Evolutionary conservation across 2,113 vertebrate genomes (phyloP), one percentile per base, ranked within the genome.

Genomic region (Eurystomus gularis): DNA sequence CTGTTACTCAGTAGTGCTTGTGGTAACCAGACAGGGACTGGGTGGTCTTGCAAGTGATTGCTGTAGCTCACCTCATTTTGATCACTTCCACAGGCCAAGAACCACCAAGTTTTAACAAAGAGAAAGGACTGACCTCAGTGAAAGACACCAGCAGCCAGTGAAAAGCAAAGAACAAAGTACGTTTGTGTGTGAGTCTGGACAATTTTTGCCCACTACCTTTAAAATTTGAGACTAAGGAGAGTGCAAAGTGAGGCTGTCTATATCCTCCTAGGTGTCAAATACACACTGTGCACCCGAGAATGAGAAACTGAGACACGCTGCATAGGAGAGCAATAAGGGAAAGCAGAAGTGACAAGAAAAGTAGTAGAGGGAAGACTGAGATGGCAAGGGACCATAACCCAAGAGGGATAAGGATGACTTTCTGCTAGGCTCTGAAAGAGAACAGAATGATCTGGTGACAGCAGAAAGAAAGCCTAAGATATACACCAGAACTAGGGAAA

Each of bases 391-490:
- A 70, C 28, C 18, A 46, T 51, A 93, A 88, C 6, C 7, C 29
- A 66, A 86, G 49, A 86, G 14, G 11, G 8, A 52, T 52, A 88
- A 73, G 49, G n/a, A 44, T 89, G 54, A 66, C 55, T 73, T 73
- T 14, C 35, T 81, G 21, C 77, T 70, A 44, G 65, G 13, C 31
- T 95, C 25, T 73, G 64, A 91, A 89, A 28, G 40, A 79, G 55
- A 91, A 58, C 17, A 84, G 44, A 84, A 70, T 62, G 55, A 70
- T 75, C 70, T 75, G 20, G 31, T 89, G 87, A 71, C 84, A 96
- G 57, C 21, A 82, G 28, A 94, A 87, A 71, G 33, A 55, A 93
- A 87, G 33, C 17, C 51, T 42, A 71, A 93, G 49, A 84, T 83
- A 84, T 84, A 84, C 31, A 93, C 55, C 40, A 91, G 52, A 75